phyloP scores from a whole-genome alignment of 2,113 vertebrate genomes.

The Brevimyrus niger region DNA sequence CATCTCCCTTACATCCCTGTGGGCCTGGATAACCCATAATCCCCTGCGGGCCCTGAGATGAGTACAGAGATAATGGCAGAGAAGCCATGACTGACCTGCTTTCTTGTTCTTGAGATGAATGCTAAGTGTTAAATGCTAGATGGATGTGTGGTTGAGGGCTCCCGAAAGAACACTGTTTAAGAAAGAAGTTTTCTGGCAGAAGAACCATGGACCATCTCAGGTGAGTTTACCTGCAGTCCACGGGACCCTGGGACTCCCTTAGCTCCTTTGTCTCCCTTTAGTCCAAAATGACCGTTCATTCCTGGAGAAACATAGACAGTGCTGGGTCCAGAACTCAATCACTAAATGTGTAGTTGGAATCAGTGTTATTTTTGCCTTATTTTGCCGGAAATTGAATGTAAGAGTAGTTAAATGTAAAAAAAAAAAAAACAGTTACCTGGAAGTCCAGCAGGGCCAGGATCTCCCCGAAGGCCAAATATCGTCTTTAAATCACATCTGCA shows the following conservation, averaged over 20 bases:
- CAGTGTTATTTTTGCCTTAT: background rate
- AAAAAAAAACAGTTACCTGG: slow-evolving; percentile 38
- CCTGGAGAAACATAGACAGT: background rate
- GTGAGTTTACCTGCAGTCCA: slow-evolving; percentile 46
- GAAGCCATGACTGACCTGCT: background rate
- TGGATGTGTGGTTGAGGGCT: background rate
- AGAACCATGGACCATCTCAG: background rate
- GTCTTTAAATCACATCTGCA: slow-evolving; percentile 28
- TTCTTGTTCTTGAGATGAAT: background rate
- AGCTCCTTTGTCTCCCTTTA: slow-evolving; percentile 43
- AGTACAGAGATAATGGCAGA: background rate
- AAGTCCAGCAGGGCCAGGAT: slow-evolving; percentile 34
- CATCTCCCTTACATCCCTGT: slow-evolving; percentile 72
- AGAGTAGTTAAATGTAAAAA: background rate
- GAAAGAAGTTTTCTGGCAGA: background rate
- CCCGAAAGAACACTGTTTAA: background rate
- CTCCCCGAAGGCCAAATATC: slow-evolving; percentile 39
- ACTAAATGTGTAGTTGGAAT: background rate
- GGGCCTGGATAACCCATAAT: slow-evolving; percentile 53
- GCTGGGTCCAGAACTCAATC: background rate
- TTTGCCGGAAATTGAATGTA: background rate
- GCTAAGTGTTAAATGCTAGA: background rate
- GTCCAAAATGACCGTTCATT: slow-evolving; percentile 22
- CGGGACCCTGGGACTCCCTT: slow-evolving; percentile 41
- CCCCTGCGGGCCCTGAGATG: slow-evolving; percentile 58